These are phyloP conservation scores for Lepus oiostolus DNA, from an alignment of 2,797 vertebrate genomes.

Conservation along the genomic window DNA sequence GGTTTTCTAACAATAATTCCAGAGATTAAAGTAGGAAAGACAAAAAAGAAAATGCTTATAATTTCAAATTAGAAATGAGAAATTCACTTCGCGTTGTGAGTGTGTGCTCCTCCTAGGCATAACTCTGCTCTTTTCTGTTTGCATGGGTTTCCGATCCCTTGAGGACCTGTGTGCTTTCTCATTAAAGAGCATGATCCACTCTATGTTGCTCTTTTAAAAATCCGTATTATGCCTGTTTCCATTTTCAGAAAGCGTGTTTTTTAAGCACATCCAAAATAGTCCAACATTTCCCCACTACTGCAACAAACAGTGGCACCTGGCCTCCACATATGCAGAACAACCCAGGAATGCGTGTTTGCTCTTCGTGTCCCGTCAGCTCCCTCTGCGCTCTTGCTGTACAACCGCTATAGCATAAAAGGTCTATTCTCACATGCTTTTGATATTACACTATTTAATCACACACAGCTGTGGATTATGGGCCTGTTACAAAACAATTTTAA, in stretches of 20 bases:
- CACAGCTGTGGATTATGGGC: conserved; percentile 90
- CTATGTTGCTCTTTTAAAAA: conserved; percentile 29
- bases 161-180: not conserved
- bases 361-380: conserved; percentile 78
- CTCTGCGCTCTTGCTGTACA: conserved; percentile 86
- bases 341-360: conserved; percentile 77
- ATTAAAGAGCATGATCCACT: conserved; percentile 20
- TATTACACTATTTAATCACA: conserved; percentile 90
- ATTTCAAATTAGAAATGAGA: conserved; percentile 47
- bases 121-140: not conserved
- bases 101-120: not conserved
- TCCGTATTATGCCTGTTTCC: not conserved
- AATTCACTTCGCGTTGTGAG: not conserved
- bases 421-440: conserved; percentile 91
- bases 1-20: not conserved
- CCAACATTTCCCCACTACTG: conserved; percentile 68
- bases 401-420: conserved; percentile 88
- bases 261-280: conserved; percentile 63
- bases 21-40: conserved; percentile 45
- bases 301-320: conserved; percentile 60
- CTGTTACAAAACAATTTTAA: conserved; percentile 89
- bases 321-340: conserved; percentile 54
- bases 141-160: not conserved
- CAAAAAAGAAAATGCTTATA: not conserved
- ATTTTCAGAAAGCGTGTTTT: conserved; percentile 64